phyloP scores from a whole-genome alignment of 2,113 vertebrate species.

The Cervus canadensis region DNA sequence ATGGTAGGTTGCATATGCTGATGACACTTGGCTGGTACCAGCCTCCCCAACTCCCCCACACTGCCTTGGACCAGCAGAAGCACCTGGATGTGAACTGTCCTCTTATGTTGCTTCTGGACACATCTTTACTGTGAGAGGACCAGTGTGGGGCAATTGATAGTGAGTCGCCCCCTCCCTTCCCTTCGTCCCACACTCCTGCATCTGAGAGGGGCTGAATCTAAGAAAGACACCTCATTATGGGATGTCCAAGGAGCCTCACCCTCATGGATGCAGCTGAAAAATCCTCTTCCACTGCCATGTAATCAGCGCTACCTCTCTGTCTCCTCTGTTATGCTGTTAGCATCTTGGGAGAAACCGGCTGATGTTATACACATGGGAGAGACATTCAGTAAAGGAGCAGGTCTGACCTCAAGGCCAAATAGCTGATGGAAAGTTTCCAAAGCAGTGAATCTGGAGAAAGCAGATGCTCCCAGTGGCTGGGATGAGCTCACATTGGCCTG shows the following conservation, averaged over 20 bases:
- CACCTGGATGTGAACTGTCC: rapidly evolving
- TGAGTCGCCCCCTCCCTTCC: neutral
- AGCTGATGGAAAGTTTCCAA: no score
- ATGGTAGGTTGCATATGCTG: rapidly evolving
- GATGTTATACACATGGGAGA: neutral
- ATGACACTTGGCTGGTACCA: no score
- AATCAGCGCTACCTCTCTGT: neutral
- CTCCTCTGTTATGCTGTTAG: rapidly evolving
- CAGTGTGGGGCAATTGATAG: rapidly evolving
- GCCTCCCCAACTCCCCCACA: rapidly evolving
- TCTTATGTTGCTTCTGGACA: neutral
- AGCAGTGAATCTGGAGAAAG: neutral
- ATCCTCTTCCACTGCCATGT: neutral
- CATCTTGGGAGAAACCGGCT: neutral
- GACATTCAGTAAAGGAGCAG: neutral
- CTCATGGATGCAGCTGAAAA: no score
- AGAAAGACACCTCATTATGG: neutral
- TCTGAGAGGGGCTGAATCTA: neutral
- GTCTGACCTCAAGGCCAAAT: neutral
- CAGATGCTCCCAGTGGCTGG: rapidly evolving
- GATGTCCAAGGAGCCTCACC: no score
- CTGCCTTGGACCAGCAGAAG: neutral
- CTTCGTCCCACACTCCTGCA: rapidly evolving
- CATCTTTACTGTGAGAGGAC: neutral
- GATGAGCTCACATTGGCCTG: neutral